These are phyloP conservation scores for Halcyon badia DNA, from an alignment of 2,797 vertebrate species.

Conservation along the genomic window DNA sequence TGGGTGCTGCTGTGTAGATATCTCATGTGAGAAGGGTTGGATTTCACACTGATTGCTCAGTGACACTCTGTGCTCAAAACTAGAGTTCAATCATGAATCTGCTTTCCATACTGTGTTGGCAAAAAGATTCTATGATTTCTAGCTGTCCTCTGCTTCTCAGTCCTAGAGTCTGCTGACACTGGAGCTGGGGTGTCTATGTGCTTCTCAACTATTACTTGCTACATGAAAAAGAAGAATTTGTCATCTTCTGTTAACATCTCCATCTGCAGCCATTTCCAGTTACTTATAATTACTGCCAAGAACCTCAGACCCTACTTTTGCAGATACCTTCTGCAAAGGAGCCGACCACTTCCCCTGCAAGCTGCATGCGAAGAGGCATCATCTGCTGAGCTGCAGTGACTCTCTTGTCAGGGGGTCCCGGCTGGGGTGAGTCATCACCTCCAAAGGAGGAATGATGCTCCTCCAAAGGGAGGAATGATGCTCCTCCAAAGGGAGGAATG, in stretches of 20 bases:
- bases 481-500: background rate
- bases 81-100: background rate
- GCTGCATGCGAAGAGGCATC: rapidly evolving
- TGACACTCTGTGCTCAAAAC: rapidly evolving
- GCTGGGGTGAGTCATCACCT: rapidly evolving
- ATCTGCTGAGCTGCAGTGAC: rapidly evolving
- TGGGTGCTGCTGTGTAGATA: rapidly evolving
- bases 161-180: rapidly evolving
- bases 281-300: too few species aligned
- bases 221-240: rapidly evolving
- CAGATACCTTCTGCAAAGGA: rapidly evolving
- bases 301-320: background rate
- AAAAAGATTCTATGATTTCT: background rate
- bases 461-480: background rate
- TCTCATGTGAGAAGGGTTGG: background rate
- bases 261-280: background rate
- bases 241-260: background rate
- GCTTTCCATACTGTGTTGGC: rapidly evolving
- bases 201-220: background rate
- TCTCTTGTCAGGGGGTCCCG: background rate
- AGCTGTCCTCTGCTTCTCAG: background rate
- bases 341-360: background rate
- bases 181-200: rapidly evolving
- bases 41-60: background rate
- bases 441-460: background rate